A percentile compares a stretch with the other conserved stretches of the same genome.
Evolutionary conservation across 2,113 vertebrate genomes (phyloP).

Genomic region (Catagonus wagneri): DNA sequence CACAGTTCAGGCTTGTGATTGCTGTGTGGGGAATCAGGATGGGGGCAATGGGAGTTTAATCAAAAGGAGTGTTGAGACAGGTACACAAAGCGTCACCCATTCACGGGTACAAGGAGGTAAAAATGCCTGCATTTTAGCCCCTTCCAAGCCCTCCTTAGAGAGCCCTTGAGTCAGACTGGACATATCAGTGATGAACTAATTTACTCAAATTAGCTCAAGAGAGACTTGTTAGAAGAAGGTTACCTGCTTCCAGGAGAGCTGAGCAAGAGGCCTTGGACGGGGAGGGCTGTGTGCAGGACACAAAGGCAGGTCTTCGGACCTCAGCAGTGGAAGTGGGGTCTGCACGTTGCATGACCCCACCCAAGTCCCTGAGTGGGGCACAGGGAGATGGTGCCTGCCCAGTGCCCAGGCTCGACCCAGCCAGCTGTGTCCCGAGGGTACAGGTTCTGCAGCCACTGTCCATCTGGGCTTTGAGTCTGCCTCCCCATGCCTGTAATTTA

Average conservation of each 20-base stretch:
- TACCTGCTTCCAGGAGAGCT: not conserved
- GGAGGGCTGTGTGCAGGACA: too few relatives aligned
- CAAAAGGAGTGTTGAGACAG: not conserved
- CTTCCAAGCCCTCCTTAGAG: not conserved
- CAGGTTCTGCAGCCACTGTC: not conserved
- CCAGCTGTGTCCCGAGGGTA: not conserved
- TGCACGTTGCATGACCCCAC: not conserved
- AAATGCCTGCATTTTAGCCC: not conserved
- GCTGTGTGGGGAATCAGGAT: not conserved
- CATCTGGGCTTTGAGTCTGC: accelerated
- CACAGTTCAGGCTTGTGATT: not conserved
- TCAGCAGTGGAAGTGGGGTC: not conserved
- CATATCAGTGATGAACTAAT: not conserved
- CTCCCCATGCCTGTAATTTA: not conserved
- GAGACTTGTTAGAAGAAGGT: not conserved
- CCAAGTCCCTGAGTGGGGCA: too few relatives aligned
- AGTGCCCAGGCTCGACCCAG: not conserved
- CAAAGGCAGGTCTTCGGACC: not conserved
- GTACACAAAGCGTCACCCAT: not conserved
- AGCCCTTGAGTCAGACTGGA: not conserved
- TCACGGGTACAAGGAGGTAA: not conserved
- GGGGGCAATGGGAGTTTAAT: not conserved
- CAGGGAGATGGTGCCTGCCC: not conserved
- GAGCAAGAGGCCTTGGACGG: too few relatives aligned
- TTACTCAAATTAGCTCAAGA: not conserved